Evolutionary conservation across 2,113 vertebrate species (phyloP).

Genomic region (Aptenodytes patagonicus): DNA sequence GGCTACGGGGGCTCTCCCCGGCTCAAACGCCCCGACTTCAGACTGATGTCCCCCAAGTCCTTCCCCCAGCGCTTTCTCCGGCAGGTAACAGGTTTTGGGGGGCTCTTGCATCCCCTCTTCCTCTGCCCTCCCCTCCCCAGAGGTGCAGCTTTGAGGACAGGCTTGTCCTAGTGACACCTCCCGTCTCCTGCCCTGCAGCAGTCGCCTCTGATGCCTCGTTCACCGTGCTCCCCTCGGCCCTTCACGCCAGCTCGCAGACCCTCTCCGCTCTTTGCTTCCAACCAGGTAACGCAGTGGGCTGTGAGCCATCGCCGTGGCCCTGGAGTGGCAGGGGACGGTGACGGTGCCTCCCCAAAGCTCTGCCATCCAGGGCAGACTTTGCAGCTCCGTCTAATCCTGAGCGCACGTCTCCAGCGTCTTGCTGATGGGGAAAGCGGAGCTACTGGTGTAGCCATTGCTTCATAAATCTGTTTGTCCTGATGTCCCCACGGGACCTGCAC

Average conservation of each 20-base stretch:
- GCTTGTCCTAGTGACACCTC: neutral
- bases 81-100: constrained; percentile 68
- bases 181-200: constrained; percentile 31
- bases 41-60: constrained; percentile 60
- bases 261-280: neutral
- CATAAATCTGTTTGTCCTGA: neutral
- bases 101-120: neutral
- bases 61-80: constrained; percentile 69
- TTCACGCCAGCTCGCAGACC: neutral
- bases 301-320: accelerated
- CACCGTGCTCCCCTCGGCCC: constrained; percentile 62
- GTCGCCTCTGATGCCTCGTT: constrained; percentile 57
- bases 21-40: constrained; percentile 50
- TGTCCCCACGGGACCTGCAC: neutral
- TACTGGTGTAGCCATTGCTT: neutral
- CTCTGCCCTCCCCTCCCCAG: neutral
- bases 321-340: neutral
- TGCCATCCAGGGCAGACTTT: neutral
- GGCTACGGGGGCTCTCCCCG: constrained; percentile 36
- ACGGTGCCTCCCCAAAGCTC: neutral
- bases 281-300: neutral
- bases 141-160: neutral
- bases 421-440: accelerated
- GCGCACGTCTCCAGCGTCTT: accelerated
- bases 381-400: neutral